Evolutionary conservation across 2,888 invertebrate species (phyloP), one percentile per base, ranked within the genome.

Genomic region (Brenthis daphne): DNA sequence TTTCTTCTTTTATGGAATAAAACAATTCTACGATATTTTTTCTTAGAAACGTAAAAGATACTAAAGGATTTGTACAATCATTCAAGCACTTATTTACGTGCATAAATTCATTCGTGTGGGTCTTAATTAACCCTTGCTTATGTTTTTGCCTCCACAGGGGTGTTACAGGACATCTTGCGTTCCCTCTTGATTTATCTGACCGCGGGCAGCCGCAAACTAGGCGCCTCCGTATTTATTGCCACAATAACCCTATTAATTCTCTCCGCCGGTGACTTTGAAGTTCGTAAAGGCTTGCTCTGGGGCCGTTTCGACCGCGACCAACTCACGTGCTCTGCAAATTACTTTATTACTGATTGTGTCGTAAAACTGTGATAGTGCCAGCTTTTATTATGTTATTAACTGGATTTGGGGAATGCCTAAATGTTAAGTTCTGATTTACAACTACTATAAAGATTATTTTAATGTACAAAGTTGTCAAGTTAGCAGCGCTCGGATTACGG

Each of bases 221-320:
- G 83, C 87, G 83, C 85, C 85, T 84, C 81, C 82, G 87, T 92
- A 92, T 92, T 92, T 92, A 92, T 92, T 88, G 89, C 91, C 84
- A 84, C 89, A 87, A 90, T 89, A 92, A 90, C 90, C 90, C 90
- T 86, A 92, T 91, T 92, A 92, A 92, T 91, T 90, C 87, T 81
- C 79, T 79, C 77, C 72, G 72, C 80, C 80, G 80, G 82, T 82
- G 86, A 87, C 86, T 90, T 87, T 85, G 87, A 86, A 87, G 85
- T 85, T 80, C 70, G 79, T 78, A 72, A 74, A 80, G 63, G 61
- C 65, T 70, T 64, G 68, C 72, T 67, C 73, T 65, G 73, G 72
- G 75, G 72, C 68, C 68, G 67, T 71, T 74, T 58, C 67, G 70
- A 74, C 73, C 73, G 66, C 71, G 67, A 68, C 37, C 37, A 43